Base-by-base conservation (phyloP, 2,888 invertebrate genomes). In the Dasysyrphus albostriatus region DNA sequence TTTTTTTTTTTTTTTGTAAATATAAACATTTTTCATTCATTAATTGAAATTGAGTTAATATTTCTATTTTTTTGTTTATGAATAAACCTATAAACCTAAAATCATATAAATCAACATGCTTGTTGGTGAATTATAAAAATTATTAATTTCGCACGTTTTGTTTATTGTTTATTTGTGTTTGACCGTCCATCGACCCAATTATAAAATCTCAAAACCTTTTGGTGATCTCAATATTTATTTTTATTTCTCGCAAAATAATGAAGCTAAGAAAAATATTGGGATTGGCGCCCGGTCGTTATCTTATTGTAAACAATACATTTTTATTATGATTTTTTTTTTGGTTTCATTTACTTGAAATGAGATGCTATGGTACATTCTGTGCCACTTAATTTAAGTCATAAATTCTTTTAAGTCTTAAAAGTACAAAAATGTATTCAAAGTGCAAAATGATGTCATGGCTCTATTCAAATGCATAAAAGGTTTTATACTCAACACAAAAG, bases 201-300 rank as follows among this genome's bases (percentile, higher is more conserved):
- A 24, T 24, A 24, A 2, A 42, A 42, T 37, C 39, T 39, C 0
- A 4, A 61, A 61, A 42, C 19, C 39, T 42, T 24, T 24, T 24
- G 16, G 29, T 37, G 59, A 19, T 59, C 59, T 34, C 16, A 47
- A 47, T 65, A 47, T 65, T 47, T 63, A 34, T 47, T 44, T 44
- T 44, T 1, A 59, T 65, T 24, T 58, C 47, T 47, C 16, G 16
- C 44, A 12, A 2, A 74, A 42, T 67, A 49, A 59, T 67, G 58
- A 59, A 74, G 44, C 16, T 34, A 24, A 56, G 54, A 56, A 56
- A 65, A 72, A 58, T 39, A 65, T 79, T 37, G 10, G 10, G 6
- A 58, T 16, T 58, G 72, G 72, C 78, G 78, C 63, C 65, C 58
- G 59, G 29, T 9, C 19, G 73, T 42, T 49, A 59, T 74, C 51